Evolutionary conservation across 2,113 vertebrate genomes (phyloP).

Genomic region (Ariopsis seemanni): DNA sequence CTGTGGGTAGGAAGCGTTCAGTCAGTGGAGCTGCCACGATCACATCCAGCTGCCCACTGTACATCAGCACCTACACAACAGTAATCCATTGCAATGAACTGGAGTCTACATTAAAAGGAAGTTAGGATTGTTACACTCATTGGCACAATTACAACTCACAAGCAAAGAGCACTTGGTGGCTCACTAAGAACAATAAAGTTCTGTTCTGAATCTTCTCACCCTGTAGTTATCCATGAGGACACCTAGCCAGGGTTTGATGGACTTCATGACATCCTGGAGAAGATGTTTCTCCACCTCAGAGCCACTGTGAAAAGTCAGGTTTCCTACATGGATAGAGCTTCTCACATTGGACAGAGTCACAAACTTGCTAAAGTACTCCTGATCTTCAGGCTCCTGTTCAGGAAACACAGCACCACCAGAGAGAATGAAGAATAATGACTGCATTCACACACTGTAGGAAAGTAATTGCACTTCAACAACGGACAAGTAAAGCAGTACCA

Average conservation of each 20-base stretch:
- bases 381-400: conserved; percentile 75
- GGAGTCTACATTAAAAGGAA: background rate
- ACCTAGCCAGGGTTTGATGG: conserved; percentile 85
- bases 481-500: background rate
- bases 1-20: conserved; percentile 77
- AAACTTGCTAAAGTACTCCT: conserved; percentile 75
- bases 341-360: conserved; percentile 76
- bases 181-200: background rate
- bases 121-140: background rate
- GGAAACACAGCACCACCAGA: background rate
- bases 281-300: conserved; percentile 78
- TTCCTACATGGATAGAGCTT: conserved; percentile 82
- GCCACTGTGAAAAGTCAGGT: conserved; percentile 76
- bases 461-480: background rate
- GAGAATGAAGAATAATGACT: background rate
- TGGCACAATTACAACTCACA: background rate
- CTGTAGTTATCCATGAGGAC: conserved; percentile 85
- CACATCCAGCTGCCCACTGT: conserved; percentile 86
- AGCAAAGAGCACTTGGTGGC: background rate
- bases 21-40: conserved; percentile 82
- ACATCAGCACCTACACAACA: conserved; percentile 77
- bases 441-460: background rate
- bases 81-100: background rate
- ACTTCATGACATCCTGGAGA: conserved; percentile 78
- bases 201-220: conserved; percentile 64